Evolutionary conservation across 2,113 vertebrate species (phyloP).

Genomic region (Lycaon pictus): DNA sequence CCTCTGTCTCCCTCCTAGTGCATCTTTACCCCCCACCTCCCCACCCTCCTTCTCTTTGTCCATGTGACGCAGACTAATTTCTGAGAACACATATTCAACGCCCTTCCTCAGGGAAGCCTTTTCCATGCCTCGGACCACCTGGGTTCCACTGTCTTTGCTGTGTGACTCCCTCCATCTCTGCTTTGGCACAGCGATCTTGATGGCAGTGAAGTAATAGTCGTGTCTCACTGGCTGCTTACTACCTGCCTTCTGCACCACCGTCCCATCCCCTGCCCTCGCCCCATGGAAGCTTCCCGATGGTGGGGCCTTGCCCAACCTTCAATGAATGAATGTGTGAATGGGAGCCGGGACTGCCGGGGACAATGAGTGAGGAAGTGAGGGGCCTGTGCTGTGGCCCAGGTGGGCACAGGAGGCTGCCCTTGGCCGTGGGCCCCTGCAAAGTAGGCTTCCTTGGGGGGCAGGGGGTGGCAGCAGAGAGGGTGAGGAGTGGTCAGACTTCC

Average conservation of each 20-base stretch:
- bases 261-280: background rate
- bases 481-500: background rate
- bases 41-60: background rate
- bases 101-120: background rate
- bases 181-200: background rate
- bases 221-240: background rate
- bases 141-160: background rate
- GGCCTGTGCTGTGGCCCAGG: background rate
- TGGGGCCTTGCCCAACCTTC: too few relatives aligned
- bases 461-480: too few relatives aligned
- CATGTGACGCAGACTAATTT: background rate
- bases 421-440: fast-evolving
- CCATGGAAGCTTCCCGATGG: fast-evolving
- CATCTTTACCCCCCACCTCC: background rate
- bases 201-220: background rate
- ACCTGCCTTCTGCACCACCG: background rate
- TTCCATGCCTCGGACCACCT: fast-evolving
- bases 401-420: background rate
- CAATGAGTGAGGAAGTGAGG: background rate
- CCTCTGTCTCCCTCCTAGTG: fast-evolving
- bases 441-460: too few relatives aligned
- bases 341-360: background rate
- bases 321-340: background rate
- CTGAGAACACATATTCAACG: background rate
- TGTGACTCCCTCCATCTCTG: slow-evolving; percentile 22